phyloP scores from a whole-genome alignment of 2,888 invertebrate species.

The Antheraea assamensis region DNA sequence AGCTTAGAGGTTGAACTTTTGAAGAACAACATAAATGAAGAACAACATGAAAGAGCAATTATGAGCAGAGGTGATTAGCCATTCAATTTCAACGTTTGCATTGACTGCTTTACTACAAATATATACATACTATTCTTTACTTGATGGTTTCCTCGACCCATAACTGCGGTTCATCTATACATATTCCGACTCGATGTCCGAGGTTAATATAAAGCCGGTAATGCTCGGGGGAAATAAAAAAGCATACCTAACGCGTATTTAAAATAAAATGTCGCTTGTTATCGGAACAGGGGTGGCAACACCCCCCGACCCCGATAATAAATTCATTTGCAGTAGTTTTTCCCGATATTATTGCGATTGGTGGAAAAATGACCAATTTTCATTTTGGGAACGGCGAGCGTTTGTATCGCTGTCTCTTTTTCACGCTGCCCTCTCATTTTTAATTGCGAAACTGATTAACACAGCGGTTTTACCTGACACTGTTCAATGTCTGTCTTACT shows the following conservation, averaged over 20 bases:
- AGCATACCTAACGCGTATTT: constrained; percentile 45
- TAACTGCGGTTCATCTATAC: neutral
- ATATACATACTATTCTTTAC: too few species aligned
- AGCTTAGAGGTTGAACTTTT: too few species aligned
- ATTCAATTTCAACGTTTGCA: too few species aligned
- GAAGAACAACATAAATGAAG: too few species aligned
- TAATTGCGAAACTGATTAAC: neutral
- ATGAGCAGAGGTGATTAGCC: too few species aligned
- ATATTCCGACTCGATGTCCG: neutral
- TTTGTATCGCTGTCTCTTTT: constrained; percentile 16
- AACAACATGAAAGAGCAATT: too few species aligned
- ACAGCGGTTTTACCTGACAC: neutral
- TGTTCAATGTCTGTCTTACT: neutral
- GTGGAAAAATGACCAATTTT: constrained; percentile 79
- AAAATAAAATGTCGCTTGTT: constrained; percentile 60
- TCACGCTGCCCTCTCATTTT: constrained; percentile 1
- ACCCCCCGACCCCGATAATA: constrained; percentile 61
- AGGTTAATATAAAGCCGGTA: neutral
- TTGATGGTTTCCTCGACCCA: neutral
- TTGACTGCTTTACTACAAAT: too few species aligned
- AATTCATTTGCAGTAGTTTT: constrained; percentile 80
- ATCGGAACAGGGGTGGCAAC: constrained; percentile 50
- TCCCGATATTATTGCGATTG: constrained; percentile 78
- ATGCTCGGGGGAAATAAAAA: neutral
- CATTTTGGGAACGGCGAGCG: constrained; percentile 55